Base-by-base conservation (phyloP, 1,140 invertebrate species). In the Trichonephila clavata region DNA sequence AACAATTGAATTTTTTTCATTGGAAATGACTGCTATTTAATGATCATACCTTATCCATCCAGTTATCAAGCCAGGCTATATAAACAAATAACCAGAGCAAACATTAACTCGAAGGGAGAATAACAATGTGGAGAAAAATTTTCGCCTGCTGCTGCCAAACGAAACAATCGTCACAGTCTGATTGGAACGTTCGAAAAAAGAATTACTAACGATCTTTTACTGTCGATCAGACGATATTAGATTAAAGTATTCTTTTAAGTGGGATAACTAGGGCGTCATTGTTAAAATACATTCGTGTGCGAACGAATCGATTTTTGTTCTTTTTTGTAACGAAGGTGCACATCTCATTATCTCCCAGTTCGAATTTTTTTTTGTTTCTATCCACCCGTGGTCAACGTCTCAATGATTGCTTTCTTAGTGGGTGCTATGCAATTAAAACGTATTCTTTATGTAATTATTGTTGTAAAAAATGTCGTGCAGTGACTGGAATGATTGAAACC, bases 161-260 rank as follows among this genome's bases (percentile, higher is more conserved):
- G 21, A 60, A 92, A 84, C 90, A 92, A 92, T 92, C 80, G 90
- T 92, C 90, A 92, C 90, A 92, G 80, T 92, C 90, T 92, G 61
- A n/a, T 92, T 84, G 27, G 57, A 92, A 84, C 20, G 43, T 60
- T 60, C 50, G 80, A 6, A 50, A 61, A 84, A 84, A 92, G 65
- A 39, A 32, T 77, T 27, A 77, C 81, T 65, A 92, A 84, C 61
- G 80, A 84, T 92, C 39, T 32, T 32, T 84, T 84, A 68, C 39
- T 65, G 87, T 89, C 43, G 60, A 92, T 92, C 80, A 92, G 80
- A 57, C 4, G 90, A 92, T 92, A 84, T 68, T 84, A 92, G 77
- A 92, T 92, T 84, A 92, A 84, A 84, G 80, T 83, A 84, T 92
- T 92, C 90, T 92, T 92, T 61, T 84, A 92, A 92, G 68, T 39